Evolutionary conservation across 1,140 invertebrate genomes (phyloP), one percentile per base, ranked within the genome.

Genomic region (Drosophila setifemur): DNA sequence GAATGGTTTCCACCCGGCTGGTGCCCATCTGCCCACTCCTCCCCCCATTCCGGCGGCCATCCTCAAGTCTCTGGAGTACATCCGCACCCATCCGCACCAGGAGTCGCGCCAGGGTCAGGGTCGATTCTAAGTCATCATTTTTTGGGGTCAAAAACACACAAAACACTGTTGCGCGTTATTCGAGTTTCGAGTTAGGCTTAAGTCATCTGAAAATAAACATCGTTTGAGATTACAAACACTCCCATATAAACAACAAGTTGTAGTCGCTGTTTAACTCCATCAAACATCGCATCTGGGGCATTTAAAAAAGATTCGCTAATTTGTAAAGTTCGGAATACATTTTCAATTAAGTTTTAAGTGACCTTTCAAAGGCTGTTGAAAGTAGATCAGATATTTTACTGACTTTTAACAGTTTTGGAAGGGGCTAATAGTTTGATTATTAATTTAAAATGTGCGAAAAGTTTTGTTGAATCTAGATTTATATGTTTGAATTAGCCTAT

Each of bases 41-140:
- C 95, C 95, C 40, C 89, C 92, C 93, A 97, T 91, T 96, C 97
- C 91, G 96, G 93, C 71, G 45, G 93, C 92, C 42, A 94, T 95
- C 48, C 91, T 92, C 33, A 92, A 92, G 68, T 91, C 93, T 3
- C 88, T 95, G 23, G 93, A 94, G 48, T 93, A 92, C 73, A 91
- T 94, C 68, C 92, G 92, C 58, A 83, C 91, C 35, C 89, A 92
- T 48, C 92, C 92, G 9, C 90, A 91, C 11, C 70, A 85, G 52
- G 83, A 89, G 53, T 44, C 58, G 21, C 71, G 82, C 29, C 67
- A 89, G 21, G 75, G 57, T 23, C 69, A 57, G 29, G 45, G 42
- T 3, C 74, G 53, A 37, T 78, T 88, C 54, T 73, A 73, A 75
- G 29, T 23, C 28, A 18, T 11, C 5, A n/a, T n/a, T n/a, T 6